Evolutionary conservation across 1,140 invertebrate genomes (phyloP), one percentile per base, ranked within the genome.

Genomic region (Procambarus virginalis): DNA sequence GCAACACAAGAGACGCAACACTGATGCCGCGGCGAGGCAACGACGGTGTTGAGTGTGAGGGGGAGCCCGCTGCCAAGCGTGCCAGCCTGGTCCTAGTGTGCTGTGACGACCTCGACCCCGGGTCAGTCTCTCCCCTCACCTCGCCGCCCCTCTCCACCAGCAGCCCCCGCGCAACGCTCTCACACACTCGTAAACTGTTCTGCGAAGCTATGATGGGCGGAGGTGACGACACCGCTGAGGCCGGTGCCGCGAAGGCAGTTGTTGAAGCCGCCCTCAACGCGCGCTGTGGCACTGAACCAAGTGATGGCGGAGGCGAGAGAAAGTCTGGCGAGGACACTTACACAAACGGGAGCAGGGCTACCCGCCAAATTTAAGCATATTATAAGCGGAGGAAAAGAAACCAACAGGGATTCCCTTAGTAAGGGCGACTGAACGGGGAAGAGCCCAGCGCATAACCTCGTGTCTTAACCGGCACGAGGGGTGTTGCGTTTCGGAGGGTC

Each of bases 121-220:
- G 14, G 4, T 20, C 60, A 20, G 48, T 17, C 46, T 48, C 45
- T 22, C 17, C 45, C 49, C 48, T 3, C 22, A 20, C 45, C 70
- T 46, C 8, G 9, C 70, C 64, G n/a, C 55, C 64, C 2, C 49
- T 8, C 8, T 22, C 70, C 46, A 9, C 75, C 75, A 60, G 51
- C 51, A 81, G 51, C 84, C 73, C 58, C 17, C 70, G 55, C 51
- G 77, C 75, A 2, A 45, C 84, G 20, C 48, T 86, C 20, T 46
- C 84, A 2, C 73, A 78, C 49, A 77, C 64, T 60, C 17, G 84
- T 0, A 76, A 77, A 9, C 84, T 2, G 0, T 86, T 86, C 51
- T 86, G 58, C 22, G 84, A 86, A 68, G 55, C 75, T 34, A 86
- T 86, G 84, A 51, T 77, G 75, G 75, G 84, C 22, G 73, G 22